phyloP scores from a whole-genome alignment of 2,888 invertebrate genomes.

The Colletes collaris region DNA sequence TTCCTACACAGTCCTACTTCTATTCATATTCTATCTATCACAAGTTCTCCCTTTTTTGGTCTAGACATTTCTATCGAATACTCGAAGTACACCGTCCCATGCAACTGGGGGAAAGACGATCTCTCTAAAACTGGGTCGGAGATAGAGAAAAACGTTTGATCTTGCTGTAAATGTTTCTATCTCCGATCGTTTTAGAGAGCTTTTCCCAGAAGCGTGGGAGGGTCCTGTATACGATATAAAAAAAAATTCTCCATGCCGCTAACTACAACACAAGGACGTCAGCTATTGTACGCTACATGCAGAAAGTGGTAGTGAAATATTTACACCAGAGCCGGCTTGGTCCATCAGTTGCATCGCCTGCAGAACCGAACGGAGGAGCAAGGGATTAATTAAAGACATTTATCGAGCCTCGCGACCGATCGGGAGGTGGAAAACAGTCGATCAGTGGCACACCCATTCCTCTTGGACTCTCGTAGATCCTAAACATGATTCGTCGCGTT shows the following conservation, averaged over 20 bases:
- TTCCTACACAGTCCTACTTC: not conserved
- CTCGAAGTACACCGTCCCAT: too few species aligned
- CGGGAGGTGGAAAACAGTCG: too few species aligned
- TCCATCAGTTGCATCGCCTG: conserved; percentile 97
- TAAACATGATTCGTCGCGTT: too few species aligned
- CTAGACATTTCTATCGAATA: too few species aligned
- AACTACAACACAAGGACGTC: conserved; percentile 54
- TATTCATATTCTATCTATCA: not conserved
- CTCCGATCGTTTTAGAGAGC: too few species aligned
- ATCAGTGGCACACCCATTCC: too few species aligned
- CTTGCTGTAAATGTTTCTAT: too few species aligned
- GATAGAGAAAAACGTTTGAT: too few species aligned
- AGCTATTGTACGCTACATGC: conserved; percentile 44
- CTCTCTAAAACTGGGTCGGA: too few species aligned
- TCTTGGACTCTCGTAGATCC: too few species aligned
- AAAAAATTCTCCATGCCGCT: conserved; percentile 42
- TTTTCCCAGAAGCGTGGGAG: too few species aligned
- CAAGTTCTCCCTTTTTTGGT: not conserved
- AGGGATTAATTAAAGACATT: conserved; percentile 39
- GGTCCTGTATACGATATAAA: not conserved
- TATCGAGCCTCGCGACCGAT: not conserved
- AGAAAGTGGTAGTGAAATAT: conserved; percentile 84
- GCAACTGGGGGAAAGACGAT: too few species aligned
- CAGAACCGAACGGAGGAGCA: conserved; percentile 74
- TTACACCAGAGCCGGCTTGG: conserved; percentile 95